Percentiles rank a stretch among this genome's conserved stretches.
Evolutionary conservation across 2,113 vertebrate species (phyloP).

Genomic region (Emydura subglobosa): DNA sequence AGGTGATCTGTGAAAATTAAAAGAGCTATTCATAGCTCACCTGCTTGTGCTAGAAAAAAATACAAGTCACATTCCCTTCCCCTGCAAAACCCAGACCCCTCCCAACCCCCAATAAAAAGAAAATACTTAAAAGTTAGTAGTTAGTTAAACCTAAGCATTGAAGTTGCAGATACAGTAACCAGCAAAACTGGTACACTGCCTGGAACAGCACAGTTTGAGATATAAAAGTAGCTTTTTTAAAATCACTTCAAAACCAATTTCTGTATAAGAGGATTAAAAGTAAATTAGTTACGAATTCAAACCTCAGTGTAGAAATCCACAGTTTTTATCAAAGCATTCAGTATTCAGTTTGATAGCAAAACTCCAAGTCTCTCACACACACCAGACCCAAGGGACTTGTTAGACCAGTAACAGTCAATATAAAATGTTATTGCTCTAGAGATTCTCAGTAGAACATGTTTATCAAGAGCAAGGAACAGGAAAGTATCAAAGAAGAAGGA

Average conservation of each 20-base stretch:
- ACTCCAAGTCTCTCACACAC: slow-evolving; percentile 36
- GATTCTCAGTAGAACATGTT: slow-evolving; percentile 72
- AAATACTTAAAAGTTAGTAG: slow-evolving; percentile 62
- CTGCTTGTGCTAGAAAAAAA: slow-evolving; percentile 63
- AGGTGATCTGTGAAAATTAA: slow-evolving; percentile 27
- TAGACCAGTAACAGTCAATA: slow-evolving; percentile 69
- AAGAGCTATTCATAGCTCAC: slow-evolving; percentile 63
- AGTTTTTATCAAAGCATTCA: slow-evolving; percentile 77
- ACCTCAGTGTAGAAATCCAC: slow-evolving; percentile 83
- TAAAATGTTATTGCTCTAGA: slow-evolving; percentile 82
- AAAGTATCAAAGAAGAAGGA: not conserved
- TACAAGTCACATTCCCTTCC: slow-evolving; percentile 36
- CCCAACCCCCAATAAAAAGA: slow-evolving; percentile 62
- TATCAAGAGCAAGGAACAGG: slow-evolving; percentile 36
- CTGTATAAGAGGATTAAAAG: slow-evolving; percentile 79
- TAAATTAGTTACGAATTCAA: slow-evolving; percentile 74
- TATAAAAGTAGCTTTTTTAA: slow-evolving; percentile 77
- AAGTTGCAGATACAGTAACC: slow-evolving; percentile 69
- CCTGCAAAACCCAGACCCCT: slow-evolving; percentile 28
- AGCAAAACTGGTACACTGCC: slow-evolving; percentile 61
- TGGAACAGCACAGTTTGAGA: slow-evolving; percentile 58
- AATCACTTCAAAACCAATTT: slow-evolving; percentile 80
- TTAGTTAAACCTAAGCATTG: slow-evolving; percentile 66
- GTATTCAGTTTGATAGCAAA: slow-evolving; percentile 66
- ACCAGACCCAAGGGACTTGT: slow-evolving; percentile 39